A percentile compares a stretch with the other conserved stretches of the same genome.
phyloP scores from a whole-genome alignment of 2,888 invertebrate species.

The Xestia c-nigrum region DNA sequence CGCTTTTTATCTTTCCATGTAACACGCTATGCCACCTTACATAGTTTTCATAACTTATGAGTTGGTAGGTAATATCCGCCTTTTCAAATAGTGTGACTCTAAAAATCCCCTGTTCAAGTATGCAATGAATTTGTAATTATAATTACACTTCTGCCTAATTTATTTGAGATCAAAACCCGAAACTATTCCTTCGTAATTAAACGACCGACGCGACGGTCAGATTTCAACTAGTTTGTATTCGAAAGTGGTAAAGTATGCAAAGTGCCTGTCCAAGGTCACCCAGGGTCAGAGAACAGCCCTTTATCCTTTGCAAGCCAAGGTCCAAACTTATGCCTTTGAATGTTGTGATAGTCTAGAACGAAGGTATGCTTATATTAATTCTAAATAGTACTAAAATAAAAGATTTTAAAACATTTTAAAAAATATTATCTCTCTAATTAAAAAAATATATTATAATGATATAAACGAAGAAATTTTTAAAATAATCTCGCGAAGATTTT shows the following conservation, averaged over 20 bases:
- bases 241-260: slow-evolving; percentile 47
- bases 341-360: slow-evolving; percentile 87
- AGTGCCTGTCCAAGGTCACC: slow-evolving; percentile 19
- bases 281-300: slow-evolving; percentile 55
- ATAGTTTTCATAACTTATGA: neutral
- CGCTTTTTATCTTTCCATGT: neutral
- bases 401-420: slow-evolving; percentile 60
- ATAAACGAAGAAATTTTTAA: slow-evolving; percentile 48
- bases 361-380: slow-evolving; percentile 75
- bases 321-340: slow-evolving; percentile 89
- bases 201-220: neutral
- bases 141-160: neutral
- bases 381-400: slow-evolving; percentile 61
- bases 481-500: slow-evolving; percentile 48
- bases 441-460: slow-evolving; percentile 42
- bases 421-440: slow-evolving; percentile 62
- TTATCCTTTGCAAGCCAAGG: slow-evolving; percentile 86
- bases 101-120: neutral
- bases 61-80: neutral
- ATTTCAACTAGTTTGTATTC: slow-evolving; percentile 11
- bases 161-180: slow-evolving; percentile 7
- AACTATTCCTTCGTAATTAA: slow-evolving; percentile 1
- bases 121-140: neutral
- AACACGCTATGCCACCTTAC: neutral
- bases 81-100: neutral